A percentile compares a stretch with the other conserved stretches of the same genome.
Conservation (phyloP, 1,140 invertebrate genomes). For the Thalassaphorura encarpata region DNA sequence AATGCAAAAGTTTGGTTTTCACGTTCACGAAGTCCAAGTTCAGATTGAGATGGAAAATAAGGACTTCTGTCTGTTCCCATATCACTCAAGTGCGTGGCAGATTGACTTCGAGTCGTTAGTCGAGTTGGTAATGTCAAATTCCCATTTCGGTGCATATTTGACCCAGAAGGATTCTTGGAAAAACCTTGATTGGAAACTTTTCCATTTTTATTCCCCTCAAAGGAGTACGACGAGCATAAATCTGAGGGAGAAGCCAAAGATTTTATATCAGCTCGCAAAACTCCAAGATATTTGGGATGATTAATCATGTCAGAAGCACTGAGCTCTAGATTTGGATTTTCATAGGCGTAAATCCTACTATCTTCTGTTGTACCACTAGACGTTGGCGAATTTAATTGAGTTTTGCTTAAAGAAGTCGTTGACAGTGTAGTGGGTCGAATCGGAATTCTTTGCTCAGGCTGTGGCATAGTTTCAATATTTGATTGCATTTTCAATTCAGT, state of each 20-base stretch:
- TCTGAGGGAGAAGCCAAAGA: not conserved
- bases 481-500: constrained; percentile 25
- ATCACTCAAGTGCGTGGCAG: constrained; percentile 24
- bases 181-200: not conserved
- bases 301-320: constrained; percentile 27
- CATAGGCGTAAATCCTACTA: constrained; percentile 20
- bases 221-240: not conserved
- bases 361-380: not conserved
- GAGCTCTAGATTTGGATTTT: constrained; percentile 29
- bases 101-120: constrained; percentile 9
- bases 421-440: not conserved
- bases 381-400: too few relatives aligned
- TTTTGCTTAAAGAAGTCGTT: too few relatives aligned
- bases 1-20: too few relatives aligned
- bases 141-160: not conserved
- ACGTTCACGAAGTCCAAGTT: too few relatives aligned
- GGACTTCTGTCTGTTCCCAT: constrained; percentile 10
- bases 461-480: not conserved
- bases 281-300: constrained; percentile 28
- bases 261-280: constrained; percentile 1
- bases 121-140: not conserved
- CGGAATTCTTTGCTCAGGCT: not conserved
- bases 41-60: constrained; percentile 1
- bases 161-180: not conserved
- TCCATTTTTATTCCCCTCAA: not conserved